Evolutionary conservation across 1,140 invertebrate species (phyloP), one percentile per base, ranked within the genome.

Genomic region (Cyclargus thomasi): DNA sequence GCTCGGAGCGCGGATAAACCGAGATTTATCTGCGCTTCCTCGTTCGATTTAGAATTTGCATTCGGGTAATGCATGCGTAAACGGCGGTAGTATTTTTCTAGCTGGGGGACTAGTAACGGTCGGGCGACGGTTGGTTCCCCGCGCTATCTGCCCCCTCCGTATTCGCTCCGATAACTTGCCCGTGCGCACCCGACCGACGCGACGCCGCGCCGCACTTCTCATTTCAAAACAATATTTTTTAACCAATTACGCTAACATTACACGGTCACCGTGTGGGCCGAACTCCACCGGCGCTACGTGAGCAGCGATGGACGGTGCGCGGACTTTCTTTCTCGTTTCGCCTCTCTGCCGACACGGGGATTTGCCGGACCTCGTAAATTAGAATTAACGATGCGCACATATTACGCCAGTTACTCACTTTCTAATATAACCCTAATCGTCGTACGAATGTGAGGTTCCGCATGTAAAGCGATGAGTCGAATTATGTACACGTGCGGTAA

Each of bases 141-240:
- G 85, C 87, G 80, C 81, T 90, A 88, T 90, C 84, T 87, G 83
- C 85, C 84, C 84, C 85, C 83, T 86, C 85, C 83, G 84, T 88
- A 85, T 86, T 87, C 87, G 87, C 86, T 90, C 87, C 87, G 87
- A 90, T 90, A 90, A 90, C 81, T 87, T 86, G 85, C 87, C 81
- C 82, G 83, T 86, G 87, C 87, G 87, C 87, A 90, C 83, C 87
- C 82, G 84, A 90, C 77, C 87, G 87, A 82, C 81, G 84, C 87
- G 83, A 85, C 82, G 82, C 75, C 75, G 77, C 75, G 78, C 73
- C 80, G 74, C 80, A 79, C 79, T 85, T 86, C 84, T 86, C 85
- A 82, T 85, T 88, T 82, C 83, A 80, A 86, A 88, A 88, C 80
- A 83, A 72, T 57, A 75, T 80, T 84, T 83, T 85, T 82, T 80